Conservation (phyloP, 2,888 invertebrate genomes). For the Tridacna gigas region DNA sequence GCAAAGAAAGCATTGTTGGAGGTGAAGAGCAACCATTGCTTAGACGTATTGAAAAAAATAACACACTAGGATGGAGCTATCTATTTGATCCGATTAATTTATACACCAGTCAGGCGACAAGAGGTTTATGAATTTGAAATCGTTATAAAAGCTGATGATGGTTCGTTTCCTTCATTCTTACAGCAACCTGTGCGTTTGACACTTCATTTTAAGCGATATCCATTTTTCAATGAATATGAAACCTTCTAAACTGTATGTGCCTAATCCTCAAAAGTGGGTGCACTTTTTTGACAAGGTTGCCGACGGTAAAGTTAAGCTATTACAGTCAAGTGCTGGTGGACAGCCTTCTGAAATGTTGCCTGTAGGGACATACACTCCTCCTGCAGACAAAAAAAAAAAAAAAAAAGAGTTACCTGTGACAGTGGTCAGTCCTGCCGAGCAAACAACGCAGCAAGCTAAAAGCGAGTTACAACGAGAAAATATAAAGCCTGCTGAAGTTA, state of each 20-base stretch:
- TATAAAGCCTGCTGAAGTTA: conserved; percentile 37
- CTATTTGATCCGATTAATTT: conserved; percentile 29
- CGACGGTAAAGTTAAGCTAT: conserved; percentile 27
- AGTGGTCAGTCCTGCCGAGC: conserved; percentile 5
- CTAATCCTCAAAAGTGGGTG: no score
- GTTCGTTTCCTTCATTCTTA: conserved; percentile 25
- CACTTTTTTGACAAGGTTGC: conserved; percentile 43
- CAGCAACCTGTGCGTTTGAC: conserved; percentile 37
- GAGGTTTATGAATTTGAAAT: conserved; percentile 48
- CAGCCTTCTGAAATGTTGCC: not conserved
- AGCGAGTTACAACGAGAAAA: conserved; percentile 26
- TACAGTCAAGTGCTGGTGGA: not conserved
- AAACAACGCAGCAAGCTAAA: conserved; percentile 14
- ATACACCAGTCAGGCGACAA: conserved; percentile 43
- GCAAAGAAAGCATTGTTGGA: conserved; percentile 49
- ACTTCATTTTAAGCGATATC: conserved; percentile 43
- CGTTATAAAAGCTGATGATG: conserved; percentile 44
- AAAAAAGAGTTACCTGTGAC: not conserved
- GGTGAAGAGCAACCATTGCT: conserved; percentile 48
- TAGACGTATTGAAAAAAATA: conserved; percentile 41
- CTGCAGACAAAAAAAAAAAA: no score
- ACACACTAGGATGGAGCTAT: conserved; percentile 38
- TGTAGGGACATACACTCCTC: not conserved
- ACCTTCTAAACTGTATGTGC: conserved; percentile 54
- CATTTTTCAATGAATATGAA: conserved; percentile 30